Evolutionary conservation across 1,140 invertebrate genomes (phyloP).

Genomic region (Sipha flava): DNA sequence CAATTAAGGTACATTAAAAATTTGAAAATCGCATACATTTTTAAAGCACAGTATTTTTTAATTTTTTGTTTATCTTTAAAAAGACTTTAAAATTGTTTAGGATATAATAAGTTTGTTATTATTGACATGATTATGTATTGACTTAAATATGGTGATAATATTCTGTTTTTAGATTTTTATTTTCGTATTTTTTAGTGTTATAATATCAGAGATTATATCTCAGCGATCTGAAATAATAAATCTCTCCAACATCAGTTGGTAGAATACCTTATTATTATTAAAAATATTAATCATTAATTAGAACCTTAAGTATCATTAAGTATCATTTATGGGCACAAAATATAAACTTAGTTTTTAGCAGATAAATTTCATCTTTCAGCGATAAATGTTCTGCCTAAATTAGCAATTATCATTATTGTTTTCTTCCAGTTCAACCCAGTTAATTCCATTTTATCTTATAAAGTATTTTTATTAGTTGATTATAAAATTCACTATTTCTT

Average conservation of each 20-base stretch:
- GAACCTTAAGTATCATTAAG: too few species aligned
- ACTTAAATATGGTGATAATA: constrained; percentile 31
- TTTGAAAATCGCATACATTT: constrained; percentile 3
- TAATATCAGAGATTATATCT: not conserved
- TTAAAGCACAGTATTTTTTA: not conserved
- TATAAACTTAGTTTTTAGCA: too few species aligned
- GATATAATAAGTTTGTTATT: constrained; percentile 26
- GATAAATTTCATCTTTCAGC: too few species aligned
- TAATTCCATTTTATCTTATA: too few species aligned
- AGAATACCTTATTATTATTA: not conserved
- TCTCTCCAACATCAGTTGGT: not conserved
- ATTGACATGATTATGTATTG: constrained; percentile 22
- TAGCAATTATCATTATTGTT: too few species aligned
- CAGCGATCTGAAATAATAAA: constrained; percentile 5
- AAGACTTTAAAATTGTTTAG: not conserved
- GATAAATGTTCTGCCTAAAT: too few species aligned
- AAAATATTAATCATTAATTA: not conserved
- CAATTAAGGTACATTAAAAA: not conserved
- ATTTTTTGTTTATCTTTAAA: not conserved
- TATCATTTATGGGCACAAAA: too few species aligned
- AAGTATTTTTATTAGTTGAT: too few species aligned
- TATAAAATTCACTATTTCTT: too few species aligned
- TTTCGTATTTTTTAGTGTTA: constrained; percentile 26
- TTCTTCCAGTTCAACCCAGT: too few species aligned
- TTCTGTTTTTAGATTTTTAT: constrained; percentile 28